A percentile compares a stretch with the other conserved stretches of the same genome.
phyloP scores from a whole-genome alignment of 2,113 vertebrate species.

The Cochlearius cochlearius region DNA sequence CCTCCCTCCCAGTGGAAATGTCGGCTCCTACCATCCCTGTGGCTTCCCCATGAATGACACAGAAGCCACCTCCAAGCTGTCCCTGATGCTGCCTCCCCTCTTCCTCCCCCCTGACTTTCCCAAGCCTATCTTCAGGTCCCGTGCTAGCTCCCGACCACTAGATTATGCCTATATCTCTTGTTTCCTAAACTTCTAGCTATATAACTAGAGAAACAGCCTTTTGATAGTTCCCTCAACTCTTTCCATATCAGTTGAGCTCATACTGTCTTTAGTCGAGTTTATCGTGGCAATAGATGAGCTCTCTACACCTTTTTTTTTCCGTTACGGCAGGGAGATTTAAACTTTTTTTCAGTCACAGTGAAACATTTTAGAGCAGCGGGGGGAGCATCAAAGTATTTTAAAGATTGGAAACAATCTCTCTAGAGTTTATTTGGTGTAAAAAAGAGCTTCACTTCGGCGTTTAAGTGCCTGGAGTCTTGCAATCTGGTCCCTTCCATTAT shows the following conservation, averaged over 20 bases:
- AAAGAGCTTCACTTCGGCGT: not conserved
- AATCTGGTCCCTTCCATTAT: not conserved
- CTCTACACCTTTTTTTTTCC: not conserved
- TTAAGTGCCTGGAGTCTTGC: not conserved
- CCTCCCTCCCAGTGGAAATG: fast-evolving
- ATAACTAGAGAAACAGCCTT: not conserved
- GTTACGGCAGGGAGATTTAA: not conserved
- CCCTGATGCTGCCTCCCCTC: not conserved
- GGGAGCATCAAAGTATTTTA: not conserved
- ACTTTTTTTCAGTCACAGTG: not conserved
- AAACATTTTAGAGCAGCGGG: not conserved
- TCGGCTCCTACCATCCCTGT: not conserved
- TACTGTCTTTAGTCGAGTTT: not conserved
- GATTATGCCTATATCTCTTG: not conserved
- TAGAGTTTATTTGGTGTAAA: not conserved
- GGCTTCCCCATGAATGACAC: not conserved
- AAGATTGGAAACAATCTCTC: not conserved
- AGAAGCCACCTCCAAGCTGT: not conserved
- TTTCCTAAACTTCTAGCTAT: not conserved
- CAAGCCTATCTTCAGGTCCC: not conserved
- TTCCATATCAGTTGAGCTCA: not conserved
- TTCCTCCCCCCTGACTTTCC: not conserved
- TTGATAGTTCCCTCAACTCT: no score
- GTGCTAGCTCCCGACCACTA: not conserved
- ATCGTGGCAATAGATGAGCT: not conserved